Base-by-base conservation (phyloP, 23 tunicate genomes). In the Halocynthia aurantium region DNA sequence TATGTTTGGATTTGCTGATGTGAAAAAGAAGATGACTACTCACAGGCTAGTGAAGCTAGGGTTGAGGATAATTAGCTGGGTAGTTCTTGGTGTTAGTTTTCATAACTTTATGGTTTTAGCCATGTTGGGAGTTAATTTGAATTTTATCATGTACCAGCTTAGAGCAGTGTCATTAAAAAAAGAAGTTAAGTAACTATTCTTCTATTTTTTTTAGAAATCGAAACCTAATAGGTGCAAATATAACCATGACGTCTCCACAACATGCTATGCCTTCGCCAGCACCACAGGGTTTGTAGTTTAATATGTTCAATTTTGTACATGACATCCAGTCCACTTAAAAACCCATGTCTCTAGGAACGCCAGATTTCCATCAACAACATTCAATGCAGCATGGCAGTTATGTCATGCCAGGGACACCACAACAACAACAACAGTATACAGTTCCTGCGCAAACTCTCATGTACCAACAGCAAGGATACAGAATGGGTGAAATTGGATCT, bases 191-290 rank as follows among this genome's bases (percentile, higher is more conserved):
- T 31, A 31, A 1, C 44, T 0, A 1, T 31, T 31, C 44, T 31
- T 31, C 52, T 72, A 40, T 72, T 21, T 4, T 19, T 72, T 72
- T 11, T 4, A 74, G 78, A n/a, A 62, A 74, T 54, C 78, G 66
- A 15, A 74, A 74, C 78, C 31, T 74, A 49, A 74, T 74, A 64
- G 78, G 66, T 8, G 56, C 62, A 11, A 54, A 62, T 51, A 20
- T 74, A 17, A 31, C 44, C 44, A 65, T 65, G 70, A 53, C 55
- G 31, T 74, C 78, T 54, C 78, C 78, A 5, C 31, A 8, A 18
- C 78, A 74, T 56, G 31, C 63, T 54, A 74, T 74, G 78, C 56
- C 63, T 5, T 74, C 78, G n/a, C 78, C 78, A 74, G 56, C 56
- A 49, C 78, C 55, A 8, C 50, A 53, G 31, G 78, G 78, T 74